Conservation (phyloP, 1,140 invertebrate species). For the Hermetia illucens region DNA sequence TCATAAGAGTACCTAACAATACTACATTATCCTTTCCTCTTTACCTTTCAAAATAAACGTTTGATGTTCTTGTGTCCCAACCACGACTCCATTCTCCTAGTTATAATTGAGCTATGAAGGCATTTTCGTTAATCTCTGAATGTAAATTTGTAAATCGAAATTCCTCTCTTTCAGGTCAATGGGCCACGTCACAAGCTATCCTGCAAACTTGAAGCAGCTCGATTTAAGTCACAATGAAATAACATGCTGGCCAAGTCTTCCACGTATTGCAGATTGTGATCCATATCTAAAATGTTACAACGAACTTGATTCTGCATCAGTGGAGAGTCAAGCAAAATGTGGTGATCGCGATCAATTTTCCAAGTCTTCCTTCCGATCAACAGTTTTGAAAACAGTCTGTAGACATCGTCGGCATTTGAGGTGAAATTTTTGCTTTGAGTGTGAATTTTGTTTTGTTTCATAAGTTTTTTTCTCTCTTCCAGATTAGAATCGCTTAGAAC, state of each 20-base stretch:
- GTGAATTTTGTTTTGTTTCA: background rate
- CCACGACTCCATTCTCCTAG: no score
- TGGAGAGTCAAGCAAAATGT: constrained; percentile 37
- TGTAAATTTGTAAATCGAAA: no score
- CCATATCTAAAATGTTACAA: constrained; percentile 45
- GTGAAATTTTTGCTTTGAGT: constrained; percentile 61
- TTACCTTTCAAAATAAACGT: no score
- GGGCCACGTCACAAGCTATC: constrained; percentile 82
- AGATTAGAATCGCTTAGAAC: constrained; percentile 22
- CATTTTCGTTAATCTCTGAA: constrained; percentile 1
- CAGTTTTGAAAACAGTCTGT: constrained; percentile 69
- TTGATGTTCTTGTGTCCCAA: no score
- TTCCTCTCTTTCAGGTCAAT: constrained; percentile 40
- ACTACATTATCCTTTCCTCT: no score
- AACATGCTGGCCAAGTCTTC: constrained; percentile 70
- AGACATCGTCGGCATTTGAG: constrained; percentile 66
- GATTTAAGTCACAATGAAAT: constrained; percentile 91
- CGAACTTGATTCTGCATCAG: constrained; percentile 16
- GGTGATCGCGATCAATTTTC: constrained; percentile 8
- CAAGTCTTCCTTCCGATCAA: constrained; percentile 42
- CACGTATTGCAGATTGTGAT: constrained; percentile 49
- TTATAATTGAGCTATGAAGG: background rate
- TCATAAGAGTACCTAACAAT: no score
- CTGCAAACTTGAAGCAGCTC: constrained; percentile 73
- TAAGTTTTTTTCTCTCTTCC: background rate